These are phyloP conservation scores for Chinchilla lanigera DNA, from an alignment of 2,113 vertebrate species.

Conservation along the genomic window DNA sequence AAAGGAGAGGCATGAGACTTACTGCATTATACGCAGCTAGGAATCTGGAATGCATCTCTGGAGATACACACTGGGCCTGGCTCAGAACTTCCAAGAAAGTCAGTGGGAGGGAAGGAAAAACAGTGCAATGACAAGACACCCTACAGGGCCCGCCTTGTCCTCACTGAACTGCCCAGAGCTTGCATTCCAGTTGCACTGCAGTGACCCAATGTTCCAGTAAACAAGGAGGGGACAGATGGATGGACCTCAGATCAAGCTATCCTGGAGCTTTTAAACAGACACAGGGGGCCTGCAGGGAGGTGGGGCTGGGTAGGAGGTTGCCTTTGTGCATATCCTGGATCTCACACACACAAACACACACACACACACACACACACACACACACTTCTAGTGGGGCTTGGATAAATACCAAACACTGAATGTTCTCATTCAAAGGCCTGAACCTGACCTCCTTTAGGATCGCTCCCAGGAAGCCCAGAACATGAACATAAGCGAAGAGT, in stretches of 20 bases:
- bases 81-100: slow-evolving; percentile 71
- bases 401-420: neutral
- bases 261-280: slow-evolving; percentile 65
- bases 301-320: neutral
- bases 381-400: neutral
- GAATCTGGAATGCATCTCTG: slow-evolving; percentile 66
- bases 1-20: neutral
- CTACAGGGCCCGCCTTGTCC: neutral
- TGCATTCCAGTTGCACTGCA: slow-evolving; percentile 68
- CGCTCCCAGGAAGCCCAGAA: neutral
- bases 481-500: neutral
- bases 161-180: slow-evolving; percentile 32
- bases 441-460: neutral
- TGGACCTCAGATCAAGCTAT: slow-evolving; percentile 69
- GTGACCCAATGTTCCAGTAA: slow-evolving; percentile 81
- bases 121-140: slow-evolving; percentile 48
- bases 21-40: slow-evolving; percentile 64
- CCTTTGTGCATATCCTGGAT: slow-evolving; percentile 16
- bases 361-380: neutral
- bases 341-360: neutral
- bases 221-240: slow-evolving; percentile 68
- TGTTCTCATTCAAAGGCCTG: neutral
- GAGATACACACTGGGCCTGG: slow-evolving; percentile 64
- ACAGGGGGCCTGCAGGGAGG: neutral
- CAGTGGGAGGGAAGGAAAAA: slow-evolving; percentile 75